Base-by-base conservation (phyloP, 2,888 invertebrate species). In the Acanthosepion pharaonis region DNA sequence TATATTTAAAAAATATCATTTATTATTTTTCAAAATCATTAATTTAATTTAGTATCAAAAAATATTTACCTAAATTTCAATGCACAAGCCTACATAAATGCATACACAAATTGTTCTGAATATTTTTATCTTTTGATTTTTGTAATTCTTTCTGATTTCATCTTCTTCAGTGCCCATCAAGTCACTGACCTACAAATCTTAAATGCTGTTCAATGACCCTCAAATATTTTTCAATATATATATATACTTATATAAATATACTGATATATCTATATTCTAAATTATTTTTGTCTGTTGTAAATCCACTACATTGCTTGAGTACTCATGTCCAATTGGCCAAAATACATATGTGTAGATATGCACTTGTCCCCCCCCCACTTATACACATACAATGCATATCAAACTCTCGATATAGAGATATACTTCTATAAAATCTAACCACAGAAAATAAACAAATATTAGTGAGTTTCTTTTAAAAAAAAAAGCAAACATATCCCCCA, bases 171-270 rank as follows among this genome's bases (percentile, higher is more conserved):
- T 78, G 78, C 78, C 78, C 78, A 78, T 78, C 28, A 78, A 78
- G 9, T 78, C 78, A n/a, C 6, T n/a, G 78, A 78, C 78, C n/a
- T 28, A 78, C n/a, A n/a, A 78, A 78, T n/a, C 78, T 78, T 78
- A 78, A 78, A 78, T 78, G 55, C 15, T 55, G 20, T 55, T 55
- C 55, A 55, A 20, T 51, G 25, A 25, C 28, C 25, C 64, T 64
- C 25, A 23, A 25, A 64, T 64, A 64, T 64, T 64, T 64, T 64
- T 64, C 28, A 64, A 64, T 64, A 64, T 64, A 78, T 9, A 78
- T n/a, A 78, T 78, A 78, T 78, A 78, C n/a, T n/a, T 78, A 78
- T 78, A 78, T 78, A n/a, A n/a, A 78, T 78, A 78, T 78, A 78
- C n/a, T 9, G 9, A 28, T 78, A n/a, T 78, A 78, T 78, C 28